Evolutionary conservation across 2,797 vertebrate genomes (phyloP), one percentile per base, ranked within the genome.

Genomic region (Sebastolobus altivelis): DNA sequence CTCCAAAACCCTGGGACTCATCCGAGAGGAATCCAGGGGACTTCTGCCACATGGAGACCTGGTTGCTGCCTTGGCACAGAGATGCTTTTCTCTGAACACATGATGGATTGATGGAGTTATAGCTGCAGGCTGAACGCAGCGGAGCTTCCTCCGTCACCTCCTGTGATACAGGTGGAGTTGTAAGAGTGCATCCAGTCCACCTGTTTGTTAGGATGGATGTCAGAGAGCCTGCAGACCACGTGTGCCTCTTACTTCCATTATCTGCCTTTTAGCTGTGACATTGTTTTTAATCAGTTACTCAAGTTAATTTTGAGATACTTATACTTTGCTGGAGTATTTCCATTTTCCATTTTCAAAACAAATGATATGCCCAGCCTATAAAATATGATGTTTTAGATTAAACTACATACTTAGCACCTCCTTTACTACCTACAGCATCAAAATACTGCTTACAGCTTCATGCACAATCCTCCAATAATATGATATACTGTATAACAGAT

Each of bases 1-100:
- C 82, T 86, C 82, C 77, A 77, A 54, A 72, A 65, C 18, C 72
- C 61, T 83, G 69, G 22, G 60, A 94, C 90, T 95, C 94, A 96
- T 81, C 86, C 72, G 3, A 33, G 43, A 91, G 88, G 94, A 95
- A 95, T 95, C 87, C 80, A 83, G 92, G 88, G 91, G 85, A 91
- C 89, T 95, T 95, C 72, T 86, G 84, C 63, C 87, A 74, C 84
- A 37, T 56, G 54, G 55, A 83, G 82, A 72, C 43, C 55, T 40
- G 68, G 80, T 38, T 83, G 78, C 25, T 68, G 59, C 75, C 31
- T 60, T 58, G 77, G 63, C 76, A 74, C 33, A 16, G 20, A 54
- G 38, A 65, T 25, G 55, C 52, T 75, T 31, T 31, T n/a, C 20
- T 75, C 29, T 80, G 79, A 58, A 67, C 54, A 75, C 16, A 13